Conservation (phyloP, 1,140 invertebrate genomes). For the Linepithema humile region DNA sequence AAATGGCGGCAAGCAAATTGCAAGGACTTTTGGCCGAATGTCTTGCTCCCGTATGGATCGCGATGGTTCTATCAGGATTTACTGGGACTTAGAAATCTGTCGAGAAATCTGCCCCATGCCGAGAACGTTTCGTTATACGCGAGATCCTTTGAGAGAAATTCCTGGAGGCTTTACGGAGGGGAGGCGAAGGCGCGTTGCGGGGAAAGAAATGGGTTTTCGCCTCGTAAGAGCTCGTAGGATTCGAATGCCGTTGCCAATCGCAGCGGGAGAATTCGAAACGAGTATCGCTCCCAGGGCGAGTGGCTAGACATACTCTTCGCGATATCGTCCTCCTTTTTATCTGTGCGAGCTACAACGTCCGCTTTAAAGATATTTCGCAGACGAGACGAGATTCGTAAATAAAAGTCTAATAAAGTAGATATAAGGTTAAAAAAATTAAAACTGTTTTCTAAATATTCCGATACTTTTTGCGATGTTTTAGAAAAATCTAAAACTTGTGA, state of each 20-base stretch:
- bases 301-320: slow-evolving; percentile 51
- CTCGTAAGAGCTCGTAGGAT: slow-evolving; percentile 66
- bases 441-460: slow-evolving; percentile 2
- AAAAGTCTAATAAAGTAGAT: not conserved
- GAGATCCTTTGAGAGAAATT: slow-evolving; percentile 56
- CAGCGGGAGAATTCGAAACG: slow-evolving; percentile 66
- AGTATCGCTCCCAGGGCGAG: slow-evolving; percentile 69
- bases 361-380: slow-evolving; percentile 3
- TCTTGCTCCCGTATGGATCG: slow-evolving; percentile 1
- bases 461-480: too few species aligned
- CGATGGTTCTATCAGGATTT: slow-evolving; percentile 37
- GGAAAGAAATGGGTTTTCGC: slow-evolving; percentile 60
- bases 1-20: slow-evolving; percentile 11
- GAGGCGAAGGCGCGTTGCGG: not conserved
- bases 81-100: slow-evolving; percentile 36
- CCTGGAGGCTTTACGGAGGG: slow-evolving; percentile 58
- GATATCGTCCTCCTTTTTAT: slow-evolving; percentile 64
- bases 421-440: not conserved
- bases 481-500: too few species aligned
- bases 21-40: slow-evolving; percentile 11
- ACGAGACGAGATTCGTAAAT: not conserved
- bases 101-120: slow-evolving; percentile 7
- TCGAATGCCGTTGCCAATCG: slow-evolving; percentile 70
- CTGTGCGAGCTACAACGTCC: slow-evolving; percentile 42
- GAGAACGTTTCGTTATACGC: not conserved